A percentile compares a stretch with the other conserved stretches of the same genome.
These are phyloP conservation scores for Chloropsis hardwickii DNA, from an alignment of 2,113 vertebrate species.

Conservation along the genomic window DNA sequence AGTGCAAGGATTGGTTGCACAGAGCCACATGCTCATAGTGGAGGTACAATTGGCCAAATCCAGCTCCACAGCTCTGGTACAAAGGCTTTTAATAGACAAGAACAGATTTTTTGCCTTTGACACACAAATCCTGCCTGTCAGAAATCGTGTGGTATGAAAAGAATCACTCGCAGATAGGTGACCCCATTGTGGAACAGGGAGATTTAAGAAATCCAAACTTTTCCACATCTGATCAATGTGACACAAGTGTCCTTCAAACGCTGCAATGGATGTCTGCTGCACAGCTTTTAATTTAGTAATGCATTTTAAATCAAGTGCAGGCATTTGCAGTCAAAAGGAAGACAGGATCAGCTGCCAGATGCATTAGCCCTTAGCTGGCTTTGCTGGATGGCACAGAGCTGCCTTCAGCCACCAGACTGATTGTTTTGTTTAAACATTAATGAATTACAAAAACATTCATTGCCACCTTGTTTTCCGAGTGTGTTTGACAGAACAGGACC, in stretches of 20 bases:
- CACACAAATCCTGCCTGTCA: background rate
- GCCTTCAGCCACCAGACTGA: background rate
- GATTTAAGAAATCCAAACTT: background rate
- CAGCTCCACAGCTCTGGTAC: background rate
- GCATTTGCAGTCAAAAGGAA: background rate
- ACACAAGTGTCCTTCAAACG: background rate
- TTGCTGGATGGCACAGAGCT: background rate
- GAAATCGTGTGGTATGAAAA: background rate
- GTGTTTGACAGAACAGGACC: background rate
- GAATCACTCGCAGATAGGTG: background rate
- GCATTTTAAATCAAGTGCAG: background rate
- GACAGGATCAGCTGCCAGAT: background rate
- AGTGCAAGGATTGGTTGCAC: background rate
- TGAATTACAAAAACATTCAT: background rate
- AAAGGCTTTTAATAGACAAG: background rate
- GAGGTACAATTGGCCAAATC: background rate
- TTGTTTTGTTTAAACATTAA: background rate
- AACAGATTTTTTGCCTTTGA: background rate
- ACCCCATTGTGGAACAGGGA: background rate
- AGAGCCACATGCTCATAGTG: background rate
- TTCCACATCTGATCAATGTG: background rate
- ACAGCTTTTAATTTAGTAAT: constrained; percentile 16
- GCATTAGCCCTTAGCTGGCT: background rate
- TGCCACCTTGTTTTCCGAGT: background rate
- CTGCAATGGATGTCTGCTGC: background rate